Evolutionary conservation across 2,113 vertebrate species (phyloP), one percentile per base, ranked within the genome.

Genomic region (Bujurquina vittata): DNA sequence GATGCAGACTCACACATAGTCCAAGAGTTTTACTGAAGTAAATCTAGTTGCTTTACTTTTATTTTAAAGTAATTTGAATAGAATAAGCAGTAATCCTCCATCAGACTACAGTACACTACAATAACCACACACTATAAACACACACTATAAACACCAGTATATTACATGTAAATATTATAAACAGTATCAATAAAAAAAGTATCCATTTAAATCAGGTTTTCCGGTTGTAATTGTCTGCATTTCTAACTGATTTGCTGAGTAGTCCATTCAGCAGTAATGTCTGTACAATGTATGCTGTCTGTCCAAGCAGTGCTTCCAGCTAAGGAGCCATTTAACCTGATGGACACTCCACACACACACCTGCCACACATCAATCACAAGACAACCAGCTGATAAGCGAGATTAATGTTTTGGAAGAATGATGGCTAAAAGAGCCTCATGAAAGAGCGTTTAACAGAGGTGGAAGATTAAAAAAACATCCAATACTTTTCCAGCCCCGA

Each of bases 391-490:
- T 78, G 26, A 76, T 69, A 23, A 11, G 15, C 4, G 40, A 15
- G 22, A 83, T 35, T 26, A 10, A 2, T 35, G 46, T 75, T 84
- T 67, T 55, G n/a, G 60, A 76, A 72, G 20, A 69, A 35, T 1
- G 18, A 57, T 55, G 54, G 23, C 77, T 78, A 56, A 57, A 79
- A 77, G 58, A 87, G 43, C 75, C 29, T 76, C 55, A 57, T 35
- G 46, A 54, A 58, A 49, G 52, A 65, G 40, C 8, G 20, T 88
- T 80, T 79, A 58, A 81, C 75, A 84, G 49, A 88, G 83, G 84
- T 79, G 86, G 58, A 75, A 81, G 84, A 90, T 85, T 77, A 83
- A 84, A 85, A 86, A 82, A 87, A 86, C 56, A 65, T 55, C 52
- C 11, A 7, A 43, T 20, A 61, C 60, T 61, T 75, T 75, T 72